These are phyloP conservation scores for Siniperca obscura DNA, from an alignment of 2,797 vertebrate species.

Conservation along the genomic window DNA sequence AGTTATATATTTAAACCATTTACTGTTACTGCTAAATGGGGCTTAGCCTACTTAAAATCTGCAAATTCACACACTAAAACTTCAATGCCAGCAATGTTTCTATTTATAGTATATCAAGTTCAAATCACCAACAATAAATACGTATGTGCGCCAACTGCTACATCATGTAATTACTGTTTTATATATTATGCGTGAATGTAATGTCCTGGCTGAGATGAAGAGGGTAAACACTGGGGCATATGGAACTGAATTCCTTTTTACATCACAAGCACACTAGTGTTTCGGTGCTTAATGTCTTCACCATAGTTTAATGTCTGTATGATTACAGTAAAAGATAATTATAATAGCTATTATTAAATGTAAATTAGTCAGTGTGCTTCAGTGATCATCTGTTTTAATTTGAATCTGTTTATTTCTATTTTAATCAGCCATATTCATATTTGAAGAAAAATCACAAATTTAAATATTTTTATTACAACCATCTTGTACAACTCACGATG, in stretches of 20 bases:
- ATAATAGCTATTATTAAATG: constrained; percentile 38
- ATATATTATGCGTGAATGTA: neutral
- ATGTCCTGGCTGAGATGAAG: constrained; percentile 2
- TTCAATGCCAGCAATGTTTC: neutral
- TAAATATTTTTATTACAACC: constrained; percentile 36
- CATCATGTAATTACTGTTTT: constrained; percentile 2
- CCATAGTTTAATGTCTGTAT: constrained; percentile 3
- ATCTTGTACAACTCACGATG: neutral
- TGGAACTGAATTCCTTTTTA: neutral
- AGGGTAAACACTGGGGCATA: neutral
- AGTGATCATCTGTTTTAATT: constrained; percentile 27
- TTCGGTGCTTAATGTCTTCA: constrained; percentile 11
- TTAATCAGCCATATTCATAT: constrained; percentile 21
- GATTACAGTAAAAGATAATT: constrained; percentile 39
- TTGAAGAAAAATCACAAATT: constrained; percentile 28
- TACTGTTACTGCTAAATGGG: neutral
- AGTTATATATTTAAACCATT: neutral
- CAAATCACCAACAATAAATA: neutral
- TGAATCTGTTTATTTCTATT: constrained; percentile 27
- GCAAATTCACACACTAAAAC: neutral
- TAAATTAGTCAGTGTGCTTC: constrained; percentile 30
- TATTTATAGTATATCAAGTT: neutral
- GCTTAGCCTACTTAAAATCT: neutral
- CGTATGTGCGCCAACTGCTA: neutral
- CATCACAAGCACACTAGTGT: neutral